Evolutionary conservation across 2,888 invertebrate genomes (phyloP), one percentile per base, ranked within the genome.

Genomic region (Clitarchus hookeri): DNA sequence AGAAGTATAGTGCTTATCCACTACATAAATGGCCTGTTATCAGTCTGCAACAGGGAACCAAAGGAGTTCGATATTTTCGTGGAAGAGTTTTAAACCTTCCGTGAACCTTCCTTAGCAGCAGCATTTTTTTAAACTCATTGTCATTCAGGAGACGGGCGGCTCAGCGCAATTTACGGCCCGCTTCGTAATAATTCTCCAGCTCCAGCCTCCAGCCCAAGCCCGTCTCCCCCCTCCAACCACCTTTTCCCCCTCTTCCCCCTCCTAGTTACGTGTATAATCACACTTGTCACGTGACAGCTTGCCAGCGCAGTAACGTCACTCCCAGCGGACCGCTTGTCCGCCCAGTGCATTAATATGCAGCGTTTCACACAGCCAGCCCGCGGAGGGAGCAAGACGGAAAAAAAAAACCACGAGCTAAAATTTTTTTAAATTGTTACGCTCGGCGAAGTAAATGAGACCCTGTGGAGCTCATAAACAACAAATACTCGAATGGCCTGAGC

Each of bases 111-210:
- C 65, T 65, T 65, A 65, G n/a, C 16, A 23, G 23, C 65, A 9
- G 16, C 65, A n/a, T 65, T 65, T n/a, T 65, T n/a, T 65, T 65
- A 1, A n/a, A 16, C 65, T 65, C 65, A 65, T 65, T 65, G 65
- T 65, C 65, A 65, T 65, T 65, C 65, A 65, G 19, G 65, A n/a
- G 65, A 19, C 65, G 65, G 65, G 65, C 65, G 13, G 0, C 1
- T 16, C 11, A 23, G n/a, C 23, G 65, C 8, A 65, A 65, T 65
- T 65, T 65, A 65, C 65, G 65, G 53, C 6, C 65, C 65, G 65
- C 65, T 65, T 65, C 65, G 65, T 65, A n/a, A 65, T 65, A n/a
- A n/a, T 65, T 65, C 65, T 65, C 65, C 65, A 65, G 65, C 65
- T n/a, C 65, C 65, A 48, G 48, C 48, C 48, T 48, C 48, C 16